Evolutionary conservation across 1,140 invertebrate species (phyloP).

Genomic region (Potamilus streckersoni): DNA sequence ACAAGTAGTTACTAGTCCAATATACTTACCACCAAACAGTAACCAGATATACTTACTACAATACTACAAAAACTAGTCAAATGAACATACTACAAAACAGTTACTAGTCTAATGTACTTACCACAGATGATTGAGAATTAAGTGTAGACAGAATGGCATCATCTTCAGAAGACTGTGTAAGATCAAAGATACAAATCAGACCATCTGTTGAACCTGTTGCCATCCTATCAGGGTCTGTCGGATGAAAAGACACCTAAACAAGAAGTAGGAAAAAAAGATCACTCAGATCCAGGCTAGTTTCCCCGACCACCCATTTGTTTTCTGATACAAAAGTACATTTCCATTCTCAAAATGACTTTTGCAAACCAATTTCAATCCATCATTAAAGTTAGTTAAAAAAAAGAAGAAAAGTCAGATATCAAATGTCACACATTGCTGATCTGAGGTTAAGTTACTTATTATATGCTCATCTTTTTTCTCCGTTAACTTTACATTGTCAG

Average conservation of each 20-base stretch:
- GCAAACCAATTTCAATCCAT: too few relatives aligned
- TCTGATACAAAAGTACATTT: background rate
- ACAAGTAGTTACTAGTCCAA: background rate
- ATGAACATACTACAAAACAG: background rate
- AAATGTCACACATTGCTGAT: too few relatives aligned
- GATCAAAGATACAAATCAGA: slow-evolving; percentile 86
- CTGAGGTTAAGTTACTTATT: too few relatives aligned
- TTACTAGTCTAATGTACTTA: slow-evolving; percentile 59
- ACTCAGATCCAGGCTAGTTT: background rate
- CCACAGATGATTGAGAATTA: slow-evolving; percentile 87
- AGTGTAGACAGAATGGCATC: slow-evolving; percentile 83
- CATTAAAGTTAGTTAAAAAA: too few relatives aligned
- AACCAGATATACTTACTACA: background rate
- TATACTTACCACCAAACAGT: too few relatives aligned
- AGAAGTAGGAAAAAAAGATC: background rate
- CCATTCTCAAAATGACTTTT: background rate
- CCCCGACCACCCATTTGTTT: background rate
- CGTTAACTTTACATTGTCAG: too few relatives aligned
- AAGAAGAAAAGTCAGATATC: too few relatives aligned
- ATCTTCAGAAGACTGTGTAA: slow-evolving; percentile 81
- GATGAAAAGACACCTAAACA: slow-evolving; percentile 80
- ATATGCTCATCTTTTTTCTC: too few relatives aligned
- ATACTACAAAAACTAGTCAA: background rate
- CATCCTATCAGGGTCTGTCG: slow-evolving; percentile 76
- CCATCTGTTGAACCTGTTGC: slow-evolving; percentile 86